These are phyloP conservation scores for Drosophila pseudotalamancana DNA, from an alignment of 2,888 invertebrate genomes.

Conservation along the genomic window DNA sequence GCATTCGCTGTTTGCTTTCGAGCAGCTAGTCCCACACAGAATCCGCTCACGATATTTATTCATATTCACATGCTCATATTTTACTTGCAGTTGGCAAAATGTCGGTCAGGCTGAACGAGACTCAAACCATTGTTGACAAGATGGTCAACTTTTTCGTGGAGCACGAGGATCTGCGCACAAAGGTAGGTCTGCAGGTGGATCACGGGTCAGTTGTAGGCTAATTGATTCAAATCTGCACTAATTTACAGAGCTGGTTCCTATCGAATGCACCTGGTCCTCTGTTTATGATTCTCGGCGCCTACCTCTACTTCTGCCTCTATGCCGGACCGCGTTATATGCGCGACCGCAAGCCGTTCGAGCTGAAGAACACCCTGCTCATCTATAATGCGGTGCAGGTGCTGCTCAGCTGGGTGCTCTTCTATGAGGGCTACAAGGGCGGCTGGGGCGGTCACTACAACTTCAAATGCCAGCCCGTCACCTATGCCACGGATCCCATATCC, in stretches of 20 bases:
- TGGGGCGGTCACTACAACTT: conserved; percentile 88
- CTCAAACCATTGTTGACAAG: conserved; percentile 82
- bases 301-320: conserved; percentile 90
- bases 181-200: conserved; percentile 39
- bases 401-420: conserved; percentile 91
- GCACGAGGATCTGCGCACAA: conserved; percentile 83
- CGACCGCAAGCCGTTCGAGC: conserved; percentile 92
- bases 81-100: conserved; percentile 65
- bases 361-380: conserved; percentile 91
- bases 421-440: conserved; percentile 87
- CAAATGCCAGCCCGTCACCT: conserved; percentile 90
- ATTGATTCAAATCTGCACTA: neutral
- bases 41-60: neutral
- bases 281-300: conserved; percentile 88
- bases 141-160: conserved; percentile 84
- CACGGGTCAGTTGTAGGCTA: rapidly evolving
- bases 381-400: conserved; percentile 96
- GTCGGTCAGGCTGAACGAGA: conserved; percentile 81
- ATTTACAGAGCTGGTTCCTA: conserved; percentile 88
- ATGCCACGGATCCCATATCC: conserved; percentile 87
- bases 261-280: conserved; percentile 90
- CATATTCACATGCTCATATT: conserved; percentile 6
- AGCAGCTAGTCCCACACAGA: neutral
- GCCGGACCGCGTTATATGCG: conserved; percentile 96
- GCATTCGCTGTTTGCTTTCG: conserved; percentile 19